Base-by-base conservation (phyloP, 1,140 invertebrate species). In the Parapsyche elsis region DNA sequence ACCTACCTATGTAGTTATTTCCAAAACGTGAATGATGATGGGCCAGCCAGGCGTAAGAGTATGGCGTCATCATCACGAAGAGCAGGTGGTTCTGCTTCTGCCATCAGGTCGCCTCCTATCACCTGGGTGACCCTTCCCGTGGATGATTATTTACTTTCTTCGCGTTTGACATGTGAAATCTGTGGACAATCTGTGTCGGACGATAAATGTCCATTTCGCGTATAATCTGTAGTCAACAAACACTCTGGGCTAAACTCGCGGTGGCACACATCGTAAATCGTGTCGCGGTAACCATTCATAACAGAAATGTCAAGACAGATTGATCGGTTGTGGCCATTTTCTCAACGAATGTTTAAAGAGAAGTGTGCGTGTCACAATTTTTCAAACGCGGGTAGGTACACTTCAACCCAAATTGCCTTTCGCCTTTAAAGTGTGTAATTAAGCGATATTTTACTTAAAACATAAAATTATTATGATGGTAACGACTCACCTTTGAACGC, bases 121-220 rank as follows among this genome's bases (percentile, higher is more conserved):
- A 53, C 49, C 49, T 12, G 21, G 14, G 14, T 64, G 75, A 77
- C 75, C 75, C 75, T 64, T 75, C 71, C 70, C 71, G 71, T 49
- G 0, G 71, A 49, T 10, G n/a, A 46, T 64, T 77, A 59, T 77
- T 76, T 61, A 26, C 74, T 76, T 76, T 76, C 74, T 76, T 76
- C 74, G 7, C 9, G 14, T 16, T 26, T 46, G 71, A 59, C 74
- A 30, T 59, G 74, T 53, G 74, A 76, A 76, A 76, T 49, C 24
- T 9, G n/a, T 26, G 21, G 19, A 57, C 2, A 57, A 57, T 57
- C 4, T 12, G 24, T 24, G 64, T 67, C 24, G 64, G 64, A 5
- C n/a, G 24, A 38, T 38, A 38, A 38, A 38, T 38, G 30, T 38
- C 30, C 30, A 38, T 38, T 38, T 38, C 30, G 30, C 30, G 30